Percentiles rank a stretch among this genome's conserved stretches.
phyloP scores from a whole-genome alignment of 2,888 invertebrate species.

The Lasioglossum oenotherae region DNA sequence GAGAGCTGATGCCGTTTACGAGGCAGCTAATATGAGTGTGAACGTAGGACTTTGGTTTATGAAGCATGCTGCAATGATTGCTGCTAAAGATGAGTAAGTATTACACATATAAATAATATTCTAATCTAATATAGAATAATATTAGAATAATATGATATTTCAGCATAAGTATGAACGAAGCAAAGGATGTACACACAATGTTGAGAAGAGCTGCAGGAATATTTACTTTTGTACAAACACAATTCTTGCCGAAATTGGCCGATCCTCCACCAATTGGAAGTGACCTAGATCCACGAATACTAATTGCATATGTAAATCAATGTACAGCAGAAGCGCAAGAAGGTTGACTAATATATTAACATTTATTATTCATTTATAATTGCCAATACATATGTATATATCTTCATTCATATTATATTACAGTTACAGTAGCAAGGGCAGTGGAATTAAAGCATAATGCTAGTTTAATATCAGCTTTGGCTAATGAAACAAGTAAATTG shows the following conservation, averaged over 20 bases:
- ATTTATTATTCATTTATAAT: background rate
- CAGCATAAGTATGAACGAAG: conserved; percentile 86
- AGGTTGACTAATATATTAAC: conserved; percentile 74
- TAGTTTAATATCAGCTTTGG: conserved; percentile 86
- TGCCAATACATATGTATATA: background rate
- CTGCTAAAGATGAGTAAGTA: conserved; percentile 83
- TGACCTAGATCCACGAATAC: conserved; percentile 86
- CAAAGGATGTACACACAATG: conserved; percentile 87
- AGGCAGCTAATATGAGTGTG: conserved; percentile 86
- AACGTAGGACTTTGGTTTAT: conserved; percentile 88
- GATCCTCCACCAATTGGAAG: conserved; percentile 83
- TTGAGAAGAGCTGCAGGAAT: conserved; percentile 87
- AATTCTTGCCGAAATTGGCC: conserved; percentile 81
- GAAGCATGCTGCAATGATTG: conserved; percentile 88
- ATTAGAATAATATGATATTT: conserved; percentile 39
- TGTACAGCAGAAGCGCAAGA: conserved; percentile 89
- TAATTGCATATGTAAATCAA: conserved; percentile 87
- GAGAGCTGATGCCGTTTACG: conserved; percentile 86
- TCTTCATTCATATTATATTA: conserved; percentile 36
- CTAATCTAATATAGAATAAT: background rate
- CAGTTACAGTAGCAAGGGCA: conserved; percentile 87
- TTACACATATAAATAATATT: conserved; percentile 1
- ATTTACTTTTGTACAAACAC: conserved; percentile 86
- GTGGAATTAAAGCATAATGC: conserved; percentile 88
- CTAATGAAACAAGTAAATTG: conserved; percentile 87